Conservation (phyloP, 2,888 invertebrate genomes). For the Brenthis ino region DNA sequence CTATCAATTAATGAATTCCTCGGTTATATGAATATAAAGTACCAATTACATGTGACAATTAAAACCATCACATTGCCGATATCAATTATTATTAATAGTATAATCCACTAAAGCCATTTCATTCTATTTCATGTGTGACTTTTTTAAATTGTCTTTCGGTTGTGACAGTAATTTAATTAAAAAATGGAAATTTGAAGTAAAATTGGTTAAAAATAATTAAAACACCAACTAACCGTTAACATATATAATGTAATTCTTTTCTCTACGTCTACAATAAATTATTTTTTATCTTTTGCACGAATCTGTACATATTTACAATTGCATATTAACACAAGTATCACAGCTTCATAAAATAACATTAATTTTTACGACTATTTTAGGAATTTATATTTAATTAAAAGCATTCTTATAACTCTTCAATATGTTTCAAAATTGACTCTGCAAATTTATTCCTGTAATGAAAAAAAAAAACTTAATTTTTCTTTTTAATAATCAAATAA, state of each 20-base stretch:
- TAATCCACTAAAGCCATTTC: slow-evolving; percentile 1
- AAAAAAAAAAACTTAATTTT: slow-evolving; percentile 26
- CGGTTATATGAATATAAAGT: neutral
- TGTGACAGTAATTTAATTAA: neutral
- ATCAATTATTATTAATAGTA: slow-evolving; percentile 10
- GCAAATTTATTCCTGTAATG: slow-evolving; percentile 27
- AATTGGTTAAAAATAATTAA: slow-evolving; percentile 11
- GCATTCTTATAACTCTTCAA: slow-evolving; percentile 20
- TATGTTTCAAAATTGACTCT: slow-evolving; percentile 16
- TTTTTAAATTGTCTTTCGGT: neutral
- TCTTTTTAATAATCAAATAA: neutral
- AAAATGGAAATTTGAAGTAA: neutral
- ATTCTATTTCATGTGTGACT: neutral
- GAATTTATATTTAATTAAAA: slow-evolving; percentile 16
- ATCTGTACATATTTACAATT: slow-evolving; percentile 65
- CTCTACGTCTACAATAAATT: slow-evolving; percentile 62
- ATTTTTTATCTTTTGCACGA: slow-evolving; percentile 49
- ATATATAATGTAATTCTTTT: slow-evolving; percentile 59
- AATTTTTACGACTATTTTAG: slow-evolving; percentile 33
- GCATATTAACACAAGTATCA: slow-evolving; percentile 62
- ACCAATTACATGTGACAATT: neutral
- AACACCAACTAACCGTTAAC: slow-evolving; percentile 46
- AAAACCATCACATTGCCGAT: neutral
- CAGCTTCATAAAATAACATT: slow-evolving; percentile 53
- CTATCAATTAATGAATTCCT: neutral